These are phyloP conservation scores for Hydropsyche betteni DNA, from an alignment of 2,888 invertebrate species.

Conservation along the genomic window DNA sequence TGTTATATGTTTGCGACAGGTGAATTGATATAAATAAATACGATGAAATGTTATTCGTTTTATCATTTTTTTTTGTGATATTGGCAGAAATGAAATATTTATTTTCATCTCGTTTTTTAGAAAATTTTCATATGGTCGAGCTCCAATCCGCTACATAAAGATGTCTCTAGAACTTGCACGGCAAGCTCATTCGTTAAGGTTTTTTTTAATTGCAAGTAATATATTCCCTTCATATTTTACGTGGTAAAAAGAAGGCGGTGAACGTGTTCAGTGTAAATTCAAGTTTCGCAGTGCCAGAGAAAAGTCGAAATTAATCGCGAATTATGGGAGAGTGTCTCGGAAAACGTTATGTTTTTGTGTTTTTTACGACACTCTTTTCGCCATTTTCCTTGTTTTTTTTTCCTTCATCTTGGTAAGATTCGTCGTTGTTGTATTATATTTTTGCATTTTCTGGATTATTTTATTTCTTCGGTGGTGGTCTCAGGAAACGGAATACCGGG, in stretches of 20 bases:
- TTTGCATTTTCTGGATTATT: too few species aligned
- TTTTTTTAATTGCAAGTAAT: too few species aligned
- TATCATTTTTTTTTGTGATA: too few species aligned
- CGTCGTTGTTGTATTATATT: conserved; percentile 1
- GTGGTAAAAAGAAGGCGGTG: not conserved
- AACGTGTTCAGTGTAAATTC: not conserved
- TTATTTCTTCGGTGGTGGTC: too few species aligned
- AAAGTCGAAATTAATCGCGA: conserved; percentile 21
- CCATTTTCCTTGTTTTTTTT: not conserved
- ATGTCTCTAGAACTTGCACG: not conserved
- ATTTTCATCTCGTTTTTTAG: too few species aligned
- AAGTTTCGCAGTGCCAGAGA: not conserved
- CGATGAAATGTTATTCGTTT: too few species aligned
- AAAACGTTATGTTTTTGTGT: too few species aligned
- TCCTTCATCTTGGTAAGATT: conserved; percentile 6
- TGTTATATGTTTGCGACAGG: too few species aligned
- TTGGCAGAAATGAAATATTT: too few species aligned
- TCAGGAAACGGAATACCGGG: not conserved
- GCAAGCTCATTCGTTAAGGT: not conserved
- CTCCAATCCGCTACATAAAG: not conserved
- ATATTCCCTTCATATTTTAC: too few species aligned
- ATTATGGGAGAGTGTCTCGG: conserved; percentile 9
- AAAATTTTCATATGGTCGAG: not conserved
- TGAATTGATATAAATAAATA: too few species aligned
- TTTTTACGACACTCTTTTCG: conserved; percentile 1